Evolutionary conservation across 2,888 invertebrate genomes (phyloP), one percentile per base, ranked within the genome.

Genomic region (Nowickia ferox): DNA sequence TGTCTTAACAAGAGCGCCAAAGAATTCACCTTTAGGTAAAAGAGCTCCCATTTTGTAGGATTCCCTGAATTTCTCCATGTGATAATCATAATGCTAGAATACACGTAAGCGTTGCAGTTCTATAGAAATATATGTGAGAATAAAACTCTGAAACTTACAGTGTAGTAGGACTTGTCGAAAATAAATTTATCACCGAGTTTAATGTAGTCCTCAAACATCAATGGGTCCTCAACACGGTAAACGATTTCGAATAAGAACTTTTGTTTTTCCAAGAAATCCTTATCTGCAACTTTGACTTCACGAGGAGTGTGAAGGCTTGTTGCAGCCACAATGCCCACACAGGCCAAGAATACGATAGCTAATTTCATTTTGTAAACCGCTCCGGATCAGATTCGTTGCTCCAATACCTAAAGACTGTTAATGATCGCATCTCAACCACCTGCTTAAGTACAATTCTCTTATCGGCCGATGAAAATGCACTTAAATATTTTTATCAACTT

Each of bases 1-100:
- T 10, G 93, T 92, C 77, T 93, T 92, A 61, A 85, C 88, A 84
- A 93, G 93, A 75, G 93, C 91, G 15, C 94, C 94, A 93, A 94
- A 95, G 51, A 94, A 93, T 82, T 94, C 93, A 74, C 94, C 94
- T 84, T 93, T 92, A 9, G 94, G 94, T 71, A 95, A 92, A 66
- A 93, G 91, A 44, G 93, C 94, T 74, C 93, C 88, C 74, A 87
- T 76, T 63, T 89, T 88, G 72, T 87, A 88, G n/a, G 86, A 66
- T 38, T 87, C 87, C 57, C 82, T 88, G 88, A 90, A 90, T 22
- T 88, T 84, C 22, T 79, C 86, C 89, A 90, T 90, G 9, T 77
- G 8, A 2, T 69, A 13, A 46, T 89, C 88, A 82, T 82, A 89
- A 42, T 87, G 65, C 89, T 89, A 69, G n/a, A 87, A 83, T 17